These are phyloP conservation scores for Coptotermes formosanus DNA, from an alignment of 1,140 invertebrate species.

Conservation along the genomic window DNA sequence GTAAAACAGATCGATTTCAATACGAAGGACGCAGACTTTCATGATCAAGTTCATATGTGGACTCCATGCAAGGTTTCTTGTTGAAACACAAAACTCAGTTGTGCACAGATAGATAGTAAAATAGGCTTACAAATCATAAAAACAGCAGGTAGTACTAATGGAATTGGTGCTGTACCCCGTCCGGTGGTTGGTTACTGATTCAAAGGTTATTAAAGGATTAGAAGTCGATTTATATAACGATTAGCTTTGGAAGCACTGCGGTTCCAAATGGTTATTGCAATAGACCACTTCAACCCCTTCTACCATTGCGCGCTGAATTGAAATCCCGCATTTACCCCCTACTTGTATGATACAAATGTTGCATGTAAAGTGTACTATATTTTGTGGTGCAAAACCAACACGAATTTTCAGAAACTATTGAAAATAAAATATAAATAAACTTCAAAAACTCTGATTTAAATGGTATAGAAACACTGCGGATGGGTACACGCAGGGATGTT, in stretches of 20 bases:
- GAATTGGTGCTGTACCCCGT: background rate
- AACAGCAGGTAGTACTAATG: background rate
- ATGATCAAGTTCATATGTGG: no score
- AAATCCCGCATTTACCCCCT: background rate
- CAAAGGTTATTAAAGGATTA: conserved; percentile 9
- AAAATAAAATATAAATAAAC: background rate
- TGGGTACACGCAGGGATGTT: background rate
- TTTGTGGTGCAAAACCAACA: background rate
- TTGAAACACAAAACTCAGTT: background rate
- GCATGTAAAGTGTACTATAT: background rate
- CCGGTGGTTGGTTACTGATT: background rate
- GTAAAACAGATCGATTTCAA: no score
- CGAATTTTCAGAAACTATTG: background rate
- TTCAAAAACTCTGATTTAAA: background rate
- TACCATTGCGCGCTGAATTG: background rate
- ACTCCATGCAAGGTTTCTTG: no score
- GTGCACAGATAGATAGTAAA: background rate
- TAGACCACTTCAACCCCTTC: background rate
- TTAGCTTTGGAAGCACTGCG: conserved; percentile 10
- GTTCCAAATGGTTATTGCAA: background rate
- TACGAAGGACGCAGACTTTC: no score
- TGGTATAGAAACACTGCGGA: background rate
- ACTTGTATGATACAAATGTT: background rate
- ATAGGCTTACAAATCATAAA: background rate
- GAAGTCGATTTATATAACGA: conserved; percentile 7